Evolutionary conservation across 2,113 vertebrate species (phyloP).

Genomic region (Microcebus jonahi): DNA sequence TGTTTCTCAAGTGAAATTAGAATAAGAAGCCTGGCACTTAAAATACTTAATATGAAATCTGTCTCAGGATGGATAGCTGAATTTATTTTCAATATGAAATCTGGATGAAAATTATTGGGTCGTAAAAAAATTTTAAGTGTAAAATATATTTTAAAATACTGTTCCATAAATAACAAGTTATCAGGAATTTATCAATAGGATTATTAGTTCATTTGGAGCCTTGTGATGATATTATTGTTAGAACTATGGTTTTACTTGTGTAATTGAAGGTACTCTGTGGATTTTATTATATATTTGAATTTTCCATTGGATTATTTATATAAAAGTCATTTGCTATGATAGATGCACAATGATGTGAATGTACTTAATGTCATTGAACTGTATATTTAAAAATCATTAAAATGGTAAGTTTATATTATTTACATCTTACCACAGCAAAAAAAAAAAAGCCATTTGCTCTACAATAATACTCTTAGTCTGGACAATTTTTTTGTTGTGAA

Average conservation of each 20-base stretch:
- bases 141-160: conserved; percentile 35
- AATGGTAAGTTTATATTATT: not conserved
- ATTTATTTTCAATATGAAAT: conserved; percentile 53
- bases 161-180: not conserved
- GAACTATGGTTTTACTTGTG: not conserved
- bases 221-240: not conserved
- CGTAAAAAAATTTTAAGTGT: conserved; percentile 47
- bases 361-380: not conserved
- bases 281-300: conserved; percentile 20
- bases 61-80: conserved; percentile 12
- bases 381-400: not conserved
- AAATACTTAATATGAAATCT: conserved; percentile 42
- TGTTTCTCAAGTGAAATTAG: conserved; percentile 67
- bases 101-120: conserved; percentile 31
- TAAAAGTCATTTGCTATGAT: not conserved
- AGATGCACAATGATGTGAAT: not conserved
- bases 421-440: not conserved
- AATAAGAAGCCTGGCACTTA: conserved; percentile 56
- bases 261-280: not conserved
- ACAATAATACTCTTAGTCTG: not conserved
- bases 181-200: not conserved
- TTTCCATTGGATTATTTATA: conserved; percentile 28
- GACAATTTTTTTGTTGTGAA: not conserved
- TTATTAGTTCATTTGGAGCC: not conserved
- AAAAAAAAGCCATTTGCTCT: not conserved